Base-by-base conservation (phyloP, 2,113 vertebrate species). In the Forbesichthys papilliferus region DNA sequence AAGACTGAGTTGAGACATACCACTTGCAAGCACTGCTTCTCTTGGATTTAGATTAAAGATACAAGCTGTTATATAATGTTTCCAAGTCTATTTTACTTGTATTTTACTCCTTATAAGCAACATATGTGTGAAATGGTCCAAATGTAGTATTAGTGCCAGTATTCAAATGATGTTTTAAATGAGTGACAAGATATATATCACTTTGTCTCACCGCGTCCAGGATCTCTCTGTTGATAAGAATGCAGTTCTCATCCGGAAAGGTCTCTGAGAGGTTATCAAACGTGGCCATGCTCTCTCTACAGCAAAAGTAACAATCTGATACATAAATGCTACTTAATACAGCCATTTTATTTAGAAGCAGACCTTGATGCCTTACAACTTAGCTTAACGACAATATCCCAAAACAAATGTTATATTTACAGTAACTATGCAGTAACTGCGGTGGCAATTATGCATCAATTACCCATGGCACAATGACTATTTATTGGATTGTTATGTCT, bases 171-270 rank as follows among this genome's bases (percentile, higher is more conserved):
- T 16, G 52, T 7, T 54, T 54, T 54, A 54, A 42, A 42, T 8
- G 36, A 42, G 36, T 51, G 13, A 51, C 49, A 51, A 51, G 49
- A 42, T 42, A 5, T 11, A 4, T 47, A 10, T 36, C 34, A 10
- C 12, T 58, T n/a, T 2, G 60, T 48, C 73, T 78, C 78, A 95
- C 95, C 94, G 94, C 93, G 48, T 84, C 79, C 59, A 95, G 84
- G 46, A 96, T 88, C 77, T 93, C 94, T 74, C 90, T 86, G 84
- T 91, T 93, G 73, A 89, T 90, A 5, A 95, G 86, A 34, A 95
- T 93, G 80, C 94, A 94, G 79, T 95, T 94, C 77, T 97, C 95
- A 61, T 96, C 95, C 0, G 95, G 94, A 74, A 96, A 97, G 42
- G 93, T 95, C 68, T 94, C 92, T 0, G 92, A 94, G 52, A 97